A percentile compares a stretch with the other conserved stretches of the same genome.
Evolutionary conservation across 2,113 vertebrate species (phyloP).

Genomic region (Rhinolophus sinicus): DNA sequence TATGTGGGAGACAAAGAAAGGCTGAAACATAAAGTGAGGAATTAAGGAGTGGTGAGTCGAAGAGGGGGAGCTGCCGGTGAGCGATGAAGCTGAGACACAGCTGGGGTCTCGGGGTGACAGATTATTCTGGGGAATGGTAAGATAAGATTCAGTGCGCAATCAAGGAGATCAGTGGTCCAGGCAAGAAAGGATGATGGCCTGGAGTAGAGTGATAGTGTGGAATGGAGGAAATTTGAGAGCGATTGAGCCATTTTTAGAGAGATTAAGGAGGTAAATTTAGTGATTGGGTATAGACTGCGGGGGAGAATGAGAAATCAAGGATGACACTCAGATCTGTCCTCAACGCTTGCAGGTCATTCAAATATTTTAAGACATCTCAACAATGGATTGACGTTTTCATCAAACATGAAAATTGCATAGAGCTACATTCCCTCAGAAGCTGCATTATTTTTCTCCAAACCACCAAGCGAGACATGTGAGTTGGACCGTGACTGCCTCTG

Average conservation of each 20-base stretch:
- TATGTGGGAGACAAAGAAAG: background rate
- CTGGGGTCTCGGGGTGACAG: background rate
- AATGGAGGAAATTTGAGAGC: background rate
- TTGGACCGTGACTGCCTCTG: background rate
- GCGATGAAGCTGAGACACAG: background rate
- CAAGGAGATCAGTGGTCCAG: background rate
- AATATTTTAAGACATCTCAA: background rate
- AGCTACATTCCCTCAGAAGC: background rate
- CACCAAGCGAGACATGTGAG: background rate
- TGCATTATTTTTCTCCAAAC: background rate
- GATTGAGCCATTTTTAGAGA: background rate
- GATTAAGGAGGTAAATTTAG: background rate
- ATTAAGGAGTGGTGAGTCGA: background rate
- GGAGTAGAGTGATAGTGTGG: no score
- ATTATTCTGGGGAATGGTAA: background rate
- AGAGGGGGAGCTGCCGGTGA: background rate
- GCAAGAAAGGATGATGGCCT: background rate
- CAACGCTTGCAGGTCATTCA: fast-evolving
- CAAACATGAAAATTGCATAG: background rate
- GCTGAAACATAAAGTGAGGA: background rate
- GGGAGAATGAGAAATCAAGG: background rate
- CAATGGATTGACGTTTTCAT: background rate
- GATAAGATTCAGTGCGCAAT: background rate
- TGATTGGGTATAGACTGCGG: background rate
- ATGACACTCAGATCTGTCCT: background rate